Conservation (phyloP, 1,140 invertebrate species). For the Papilio xuthus region DNA sequence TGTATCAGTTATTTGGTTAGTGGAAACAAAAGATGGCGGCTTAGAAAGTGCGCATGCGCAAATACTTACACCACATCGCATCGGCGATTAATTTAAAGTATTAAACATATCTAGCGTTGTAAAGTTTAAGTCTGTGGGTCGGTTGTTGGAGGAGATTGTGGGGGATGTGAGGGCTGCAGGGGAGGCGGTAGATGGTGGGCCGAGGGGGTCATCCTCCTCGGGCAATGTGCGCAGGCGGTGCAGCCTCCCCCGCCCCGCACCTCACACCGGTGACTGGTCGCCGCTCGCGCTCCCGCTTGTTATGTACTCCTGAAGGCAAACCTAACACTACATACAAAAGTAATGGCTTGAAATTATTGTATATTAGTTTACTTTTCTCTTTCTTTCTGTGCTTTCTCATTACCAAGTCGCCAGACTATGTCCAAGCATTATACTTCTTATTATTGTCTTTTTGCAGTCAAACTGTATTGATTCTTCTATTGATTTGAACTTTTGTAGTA, state of each 20-base stretch:
- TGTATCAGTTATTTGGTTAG: background rate
- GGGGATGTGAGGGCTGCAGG: constrained; percentile 52
- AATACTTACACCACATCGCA: background rate
- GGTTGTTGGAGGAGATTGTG: background rate
- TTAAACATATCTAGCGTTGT: background rate
- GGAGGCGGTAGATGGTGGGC: constrained; percentile 57
- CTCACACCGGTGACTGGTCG: constrained; percentile 76
- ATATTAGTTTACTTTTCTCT: background rate
- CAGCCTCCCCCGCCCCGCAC: constrained; percentile 72
- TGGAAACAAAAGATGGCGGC: background rate
- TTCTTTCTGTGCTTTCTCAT: background rate
- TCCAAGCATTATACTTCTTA: background rate
- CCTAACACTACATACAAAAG: constrained; percentile 15
- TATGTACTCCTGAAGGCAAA: constrained; percentile 65
- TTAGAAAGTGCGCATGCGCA: background rate
- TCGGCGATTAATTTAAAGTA: background rate
- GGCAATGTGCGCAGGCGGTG: constrained; percentile 72
- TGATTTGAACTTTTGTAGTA: no score
- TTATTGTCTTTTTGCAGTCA: background rate
- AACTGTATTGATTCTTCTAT: no score
- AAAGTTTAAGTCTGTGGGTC: background rate
- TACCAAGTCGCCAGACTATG: background rate
- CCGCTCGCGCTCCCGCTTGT: constrained; percentile 72
- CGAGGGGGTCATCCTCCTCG: constrained; percentile 64
- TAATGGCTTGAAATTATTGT: background rate